phyloP scores from a whole-genome alignment of 2,113 vertebrate species.

The Circaetus gallicus region DNA sequence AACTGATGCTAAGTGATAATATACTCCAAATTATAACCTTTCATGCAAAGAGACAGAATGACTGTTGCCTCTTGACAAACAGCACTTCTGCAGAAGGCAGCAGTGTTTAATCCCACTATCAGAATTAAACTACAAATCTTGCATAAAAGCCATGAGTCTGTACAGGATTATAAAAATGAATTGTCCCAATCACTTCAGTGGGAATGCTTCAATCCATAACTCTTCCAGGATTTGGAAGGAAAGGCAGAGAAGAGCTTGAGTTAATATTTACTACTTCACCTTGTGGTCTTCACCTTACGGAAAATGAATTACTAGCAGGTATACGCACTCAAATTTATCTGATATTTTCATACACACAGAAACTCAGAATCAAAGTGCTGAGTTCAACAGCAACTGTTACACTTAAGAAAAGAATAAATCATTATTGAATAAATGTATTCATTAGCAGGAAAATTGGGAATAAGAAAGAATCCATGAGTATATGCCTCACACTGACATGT shows the following conservation, averaged over 20 bases:
- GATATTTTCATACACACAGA: not conserved
- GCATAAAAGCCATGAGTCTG: not conserved
- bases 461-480: not conserved
- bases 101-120: not conserved
- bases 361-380: not conserved
- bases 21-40: not conserved
- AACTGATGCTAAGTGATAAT: not conserved
- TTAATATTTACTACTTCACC: not conserved
- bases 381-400: not conserved
- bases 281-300: not conserved
- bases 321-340: not conserved
- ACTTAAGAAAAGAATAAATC: not conserved
- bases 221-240: not conserved
- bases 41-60: not conserved
- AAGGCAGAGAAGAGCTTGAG: not conserved
- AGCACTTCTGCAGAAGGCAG: not conserved
- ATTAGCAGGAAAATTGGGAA: not conserved
- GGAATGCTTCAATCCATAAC: not conserved
- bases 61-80: not conserved
- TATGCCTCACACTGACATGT: not conserved
- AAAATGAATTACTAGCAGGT: not conserved
- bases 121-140: not conserved
- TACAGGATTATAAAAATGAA: not conserved
- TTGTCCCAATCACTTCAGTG: not conserved
- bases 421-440: not conserved